A percentile compares a stretch with the other conserved stretches of the same genome.
Evolutionary conservation across 2,113 vertebrate species (phyloP).

Genomic region (Nycticebus coucang): DNA sequence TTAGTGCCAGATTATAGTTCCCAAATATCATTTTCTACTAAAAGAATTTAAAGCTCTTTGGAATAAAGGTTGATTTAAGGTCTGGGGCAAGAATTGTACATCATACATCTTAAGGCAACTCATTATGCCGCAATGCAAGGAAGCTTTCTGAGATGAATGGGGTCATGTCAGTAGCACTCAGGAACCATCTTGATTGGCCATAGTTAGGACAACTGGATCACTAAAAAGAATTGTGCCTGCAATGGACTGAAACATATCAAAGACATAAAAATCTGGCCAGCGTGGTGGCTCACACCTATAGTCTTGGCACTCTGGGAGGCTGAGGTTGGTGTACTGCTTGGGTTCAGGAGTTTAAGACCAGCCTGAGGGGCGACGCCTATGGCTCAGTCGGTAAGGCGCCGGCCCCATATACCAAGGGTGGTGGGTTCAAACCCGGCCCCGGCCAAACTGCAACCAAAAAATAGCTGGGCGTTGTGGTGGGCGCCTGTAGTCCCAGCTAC

Average conservation of each 20-base stretch:
- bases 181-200: background rate
- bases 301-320: no score
- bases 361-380: no score
- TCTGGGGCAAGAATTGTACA: background rate
- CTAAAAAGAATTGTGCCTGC: conserved; percentile 1
- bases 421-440: no score
- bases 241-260: background rate
- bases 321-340: no score
- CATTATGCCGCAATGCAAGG: background rate
- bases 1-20: conserved; percentile 32
- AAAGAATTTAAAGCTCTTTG: conserved; percentile 1
- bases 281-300: no score
- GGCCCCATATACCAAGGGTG: no score
- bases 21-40: conserved; percentile 29
- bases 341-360: no score
- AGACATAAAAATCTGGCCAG: background rate
- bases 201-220: background rate
- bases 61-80: conserved; percentile 12
- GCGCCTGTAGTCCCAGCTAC: no score
- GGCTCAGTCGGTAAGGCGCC: no score
- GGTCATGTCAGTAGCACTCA: background rate
- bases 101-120: background rate
- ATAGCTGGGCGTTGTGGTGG: no score
- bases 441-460: no score
- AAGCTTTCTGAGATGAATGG: conserved; percentile 3